Evolutionary conservation across 2,888 invertebrate genomes (phyloP), one percentile per base, ranked within the genome.

Genomic region (Graphium colonna): DNA sequence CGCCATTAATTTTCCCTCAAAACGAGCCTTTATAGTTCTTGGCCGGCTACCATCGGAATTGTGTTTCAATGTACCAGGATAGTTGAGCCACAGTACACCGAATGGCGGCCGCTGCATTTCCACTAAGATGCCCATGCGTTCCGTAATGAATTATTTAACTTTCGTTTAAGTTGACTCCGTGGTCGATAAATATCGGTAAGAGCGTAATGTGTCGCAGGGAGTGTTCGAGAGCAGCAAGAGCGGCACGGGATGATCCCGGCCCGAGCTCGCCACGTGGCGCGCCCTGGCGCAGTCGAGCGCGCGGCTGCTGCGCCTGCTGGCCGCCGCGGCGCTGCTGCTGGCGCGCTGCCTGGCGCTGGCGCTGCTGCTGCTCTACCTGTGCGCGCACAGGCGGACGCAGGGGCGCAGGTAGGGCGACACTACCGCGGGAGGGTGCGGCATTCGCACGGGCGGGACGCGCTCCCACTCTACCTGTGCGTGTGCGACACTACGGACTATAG

Each of bases 181-280:
- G 26, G 3, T 7, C 80, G 8, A 82, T 91, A 60, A 92, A 92
- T 54, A 92, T 92, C 67, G 87, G 90, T 66, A 91, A 92, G 42
- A 84, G 95, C 59, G 90, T 21, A 26, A n/a, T 45, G 44, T 21
- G n/a, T 13, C 9, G 0, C 66, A 88, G 85, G 96, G 96, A 67
- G 93, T 95, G 69, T 96, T 96, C 89, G 96, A 96, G 83, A 94
- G 94, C 83, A 95, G 95, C 74, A 96, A 96, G 86, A 95, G 95
- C 78, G 95, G 96, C 77, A 96, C 96, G 71, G 94, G 94, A 87
- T 90, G 90, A 90, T 85, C 76, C 58, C 70, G 62, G 67, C 64
- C 72, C 62, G 79, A 77, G n/a, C 79, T 79, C 76, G 86, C 78
- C 78, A 63, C 74, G 51, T 57, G 60, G 62, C 67, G 66, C 53